Evolutionary conservation across 2,113 vertebrate genomes (phyloP).

Genomic region (Chiloscyllium plagiosum): DNA sequence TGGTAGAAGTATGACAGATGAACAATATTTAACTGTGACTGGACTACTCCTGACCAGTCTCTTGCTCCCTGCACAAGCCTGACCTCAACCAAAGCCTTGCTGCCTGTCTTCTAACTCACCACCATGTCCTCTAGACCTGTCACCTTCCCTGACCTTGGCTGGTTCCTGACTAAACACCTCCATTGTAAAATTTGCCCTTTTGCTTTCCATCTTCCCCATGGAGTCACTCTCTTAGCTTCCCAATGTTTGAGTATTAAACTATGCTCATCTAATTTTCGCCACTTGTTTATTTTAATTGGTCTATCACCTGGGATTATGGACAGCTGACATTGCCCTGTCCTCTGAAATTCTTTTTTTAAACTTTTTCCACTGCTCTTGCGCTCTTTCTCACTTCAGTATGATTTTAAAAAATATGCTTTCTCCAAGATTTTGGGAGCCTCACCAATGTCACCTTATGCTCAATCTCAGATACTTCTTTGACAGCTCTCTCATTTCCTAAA

Average conservation of each 20-base stretch:
- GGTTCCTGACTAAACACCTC: background rate
- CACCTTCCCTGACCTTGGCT: background rate
- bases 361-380: background rate
- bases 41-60: background rate
- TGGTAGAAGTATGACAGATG: background rate
- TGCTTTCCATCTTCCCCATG: background rate
- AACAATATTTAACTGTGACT: background rate
- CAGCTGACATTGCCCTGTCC: background rate
- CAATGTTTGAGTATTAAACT: background rate
- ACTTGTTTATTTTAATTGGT: background rate
- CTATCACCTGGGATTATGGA: too few relatives aligned
- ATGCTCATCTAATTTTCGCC: background rate
- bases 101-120: background rate
- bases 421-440: background rate
- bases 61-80: background rate
- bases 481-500: background rate
- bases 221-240: background rate
- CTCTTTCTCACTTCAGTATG: background rate
- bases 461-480: too few relatives aligned
- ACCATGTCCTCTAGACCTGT: background rate
- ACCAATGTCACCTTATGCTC: too few relatives aligned
- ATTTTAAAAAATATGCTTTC: background rate
- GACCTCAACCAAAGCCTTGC: background rate
- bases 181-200: background rate
- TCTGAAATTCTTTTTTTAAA: background rate